Percentiles rank a stretch among this genome's conserved stretches.
phyloP scores from a whole-genome alignment of 2,888 invertebrate genomes.

The Caenorhabditis angaria region DNA sequence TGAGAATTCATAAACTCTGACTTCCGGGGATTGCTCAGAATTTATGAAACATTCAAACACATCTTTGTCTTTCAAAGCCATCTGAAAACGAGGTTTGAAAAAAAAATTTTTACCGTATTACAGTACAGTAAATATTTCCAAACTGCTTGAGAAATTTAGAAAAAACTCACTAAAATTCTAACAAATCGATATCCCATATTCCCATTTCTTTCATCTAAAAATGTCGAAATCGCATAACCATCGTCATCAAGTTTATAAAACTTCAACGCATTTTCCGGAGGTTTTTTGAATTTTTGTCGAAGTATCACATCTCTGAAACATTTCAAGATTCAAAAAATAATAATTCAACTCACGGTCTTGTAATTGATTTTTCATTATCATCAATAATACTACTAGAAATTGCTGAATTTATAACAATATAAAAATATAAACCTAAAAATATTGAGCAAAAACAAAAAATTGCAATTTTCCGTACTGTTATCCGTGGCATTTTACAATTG shows the following conservation, averaged over 20 bases:
- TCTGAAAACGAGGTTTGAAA: conserved; percentile 14
- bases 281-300: conserved; percentile 12
- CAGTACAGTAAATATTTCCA: no score
- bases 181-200: conserved; percentile 48
- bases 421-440: not conserved
- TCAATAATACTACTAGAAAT: no score
- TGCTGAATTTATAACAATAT: conserved; percentile 13
- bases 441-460: conserved; percentile 5
- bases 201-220: conserved; percentile 36
- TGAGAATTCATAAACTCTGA: conserved; percentile 42
- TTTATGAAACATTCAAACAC: conserved; percentile 23
- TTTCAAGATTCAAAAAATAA: not conserved
- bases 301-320: not conserved
- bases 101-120: no score
- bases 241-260: conserved; percentile 20
- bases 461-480: conserved; percentile 14
- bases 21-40: conserved; percentile 10
- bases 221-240: conserved; percentile 22
- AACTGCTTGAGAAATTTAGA: not conserved
- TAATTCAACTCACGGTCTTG: no score
- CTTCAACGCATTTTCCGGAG: conserved; percentile 9
- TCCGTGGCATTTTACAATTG: conserved; percentile 15
- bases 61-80: conserved; percentile 15
- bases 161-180: conserved; percentile 26
- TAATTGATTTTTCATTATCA: no score